phyloP scores from a whole-genome alignment of 2,888 invertebrate species.

The Leptinotarsa juncta region DNA sequence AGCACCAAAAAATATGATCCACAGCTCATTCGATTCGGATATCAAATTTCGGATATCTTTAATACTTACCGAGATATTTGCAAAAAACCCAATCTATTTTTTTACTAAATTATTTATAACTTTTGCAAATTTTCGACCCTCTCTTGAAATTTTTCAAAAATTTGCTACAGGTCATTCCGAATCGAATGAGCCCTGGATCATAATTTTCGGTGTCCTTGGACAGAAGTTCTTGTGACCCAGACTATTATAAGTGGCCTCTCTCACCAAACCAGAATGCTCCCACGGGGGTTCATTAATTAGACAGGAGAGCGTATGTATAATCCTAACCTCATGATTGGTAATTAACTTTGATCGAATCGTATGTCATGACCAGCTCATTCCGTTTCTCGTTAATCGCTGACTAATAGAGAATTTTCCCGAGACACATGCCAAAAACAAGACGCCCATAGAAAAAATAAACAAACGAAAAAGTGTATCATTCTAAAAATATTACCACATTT shows the following conservation, averaged over 20 bases:
- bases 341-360: conserved; percentile 2
- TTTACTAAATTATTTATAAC: too few species aligned
- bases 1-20: too few species aligned
- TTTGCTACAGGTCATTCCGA: too few species aligned
- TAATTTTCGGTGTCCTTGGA: too few species aligned
- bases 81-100: too few species aligned
- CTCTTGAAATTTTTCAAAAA: too few species aligned
- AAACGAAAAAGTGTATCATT: conserved; percentile 34
- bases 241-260: background rate
- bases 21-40: too few species aligned
- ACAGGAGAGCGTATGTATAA: background rate
- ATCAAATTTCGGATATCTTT: too few species aligned
- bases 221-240: too few species aligned
- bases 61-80: too few species aligned
- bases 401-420: conserved; percentile 29
- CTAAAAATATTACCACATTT: conserved; percentile 40
- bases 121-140: too few species aligned
- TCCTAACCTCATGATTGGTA: background rate
- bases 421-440: conserved; percentile 21
- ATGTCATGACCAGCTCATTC: conserved; percentile 22
- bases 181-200: too few species aligned
- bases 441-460: conserved; percentile 35
- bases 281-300: background rate
- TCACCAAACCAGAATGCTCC: background rate
- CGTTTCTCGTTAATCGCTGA: conserved; percentile 30